Base-by-base conservation (phyloP, 2,888 invertebrate genomes). In the Baccha elongata region DNA sequence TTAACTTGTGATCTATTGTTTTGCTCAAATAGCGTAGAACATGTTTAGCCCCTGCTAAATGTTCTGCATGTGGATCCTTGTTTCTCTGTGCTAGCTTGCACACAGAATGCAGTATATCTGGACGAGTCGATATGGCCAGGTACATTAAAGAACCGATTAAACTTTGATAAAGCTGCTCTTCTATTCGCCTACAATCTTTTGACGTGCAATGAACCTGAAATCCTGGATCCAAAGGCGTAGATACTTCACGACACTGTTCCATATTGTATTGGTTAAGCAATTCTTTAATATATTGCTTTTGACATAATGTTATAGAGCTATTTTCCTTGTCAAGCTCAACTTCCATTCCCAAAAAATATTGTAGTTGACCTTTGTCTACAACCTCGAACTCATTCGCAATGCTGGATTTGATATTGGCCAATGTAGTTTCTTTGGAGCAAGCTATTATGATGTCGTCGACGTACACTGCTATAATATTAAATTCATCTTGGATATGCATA, bases 31-130 rank as follows among this genome's bases (percentile, higher is more conserved):
- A 85, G 23, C 83, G 74, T 11, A 86, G 37, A n/a, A 86, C 13
- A 48, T 84, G 85, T 44, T 84, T 85, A 10, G 79, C 84, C 7
- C 75, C 85, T 6, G 46, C 35, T 44, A 85, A 19, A 46, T 86
- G 86, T 55, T 86, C 86, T 3, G 19, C 7, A 60, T 86, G 85
- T 15, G 86, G 85, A 46, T 85, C 62, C 1, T 21, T 76, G 19
- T 84, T 87, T 6, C 48, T 74, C 19, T 86, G 85, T 0, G 86
- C 64, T 17, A 85, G 40, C 67, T 55, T 71, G 21, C 26, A 52
- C 1, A 79, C 79, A 7, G 74, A 62, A 29, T 74, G 65, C 3
- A 26, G 3, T 4, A 85, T 85, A 23, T 85, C 84, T 6, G 85
- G 76, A 0, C 86, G 68, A 1, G 84, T 44, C 19, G 44, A 44